A percentile compares a stretch with the other conserved stretches of the same genome.
phyloP scores from a whole-genome alignment of 2,797 vertebrate species.

The Myiotriccus ornatus region DNA sequence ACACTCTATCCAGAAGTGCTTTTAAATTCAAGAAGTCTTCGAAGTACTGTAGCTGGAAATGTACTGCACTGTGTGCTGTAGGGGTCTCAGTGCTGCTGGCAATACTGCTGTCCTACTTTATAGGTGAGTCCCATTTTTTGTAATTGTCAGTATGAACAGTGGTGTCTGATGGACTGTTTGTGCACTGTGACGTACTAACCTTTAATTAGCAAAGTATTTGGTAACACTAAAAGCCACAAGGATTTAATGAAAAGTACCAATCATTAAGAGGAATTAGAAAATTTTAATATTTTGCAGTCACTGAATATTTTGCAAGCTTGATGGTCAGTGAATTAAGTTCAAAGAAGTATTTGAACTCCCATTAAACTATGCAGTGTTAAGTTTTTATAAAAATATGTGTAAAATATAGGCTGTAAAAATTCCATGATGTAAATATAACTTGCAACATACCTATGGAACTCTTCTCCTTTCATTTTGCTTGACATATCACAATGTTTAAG shows the following conservation, averaged over 20 bases:
- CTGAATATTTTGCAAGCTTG: neutral
- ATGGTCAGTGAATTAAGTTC: neutral
- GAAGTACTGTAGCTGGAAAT: conserved; percentile 98
- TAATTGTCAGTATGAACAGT: neutral
- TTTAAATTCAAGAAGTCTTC: conserved; percentile 99
- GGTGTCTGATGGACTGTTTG: neutral
- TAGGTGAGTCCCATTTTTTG: conserved; percentile 81
- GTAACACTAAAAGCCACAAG: neutral
- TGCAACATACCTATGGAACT: neutral
- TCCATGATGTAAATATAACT: neutral
- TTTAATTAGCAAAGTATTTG: neutral
- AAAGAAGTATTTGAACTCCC: neutral
- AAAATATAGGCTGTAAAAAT: neutral
- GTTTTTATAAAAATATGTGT: neutral
- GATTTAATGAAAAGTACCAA: neutral
- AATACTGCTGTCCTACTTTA: conserved; percentile 94
- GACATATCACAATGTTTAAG: neutral
- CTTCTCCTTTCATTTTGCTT: neutral
- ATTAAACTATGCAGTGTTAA: neutral
- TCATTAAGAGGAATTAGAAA: neutral
- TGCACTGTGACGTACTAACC: neutral
- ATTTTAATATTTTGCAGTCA: neutral
- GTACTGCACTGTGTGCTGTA: conserved; percentile 94
- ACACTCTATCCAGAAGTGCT: conserved; percentile 94
- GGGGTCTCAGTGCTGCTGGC: conserved; percentile 93